Conservation (phyloP, 2,113 vertebrate species). For the Chunga burmeisteri region DNA sequence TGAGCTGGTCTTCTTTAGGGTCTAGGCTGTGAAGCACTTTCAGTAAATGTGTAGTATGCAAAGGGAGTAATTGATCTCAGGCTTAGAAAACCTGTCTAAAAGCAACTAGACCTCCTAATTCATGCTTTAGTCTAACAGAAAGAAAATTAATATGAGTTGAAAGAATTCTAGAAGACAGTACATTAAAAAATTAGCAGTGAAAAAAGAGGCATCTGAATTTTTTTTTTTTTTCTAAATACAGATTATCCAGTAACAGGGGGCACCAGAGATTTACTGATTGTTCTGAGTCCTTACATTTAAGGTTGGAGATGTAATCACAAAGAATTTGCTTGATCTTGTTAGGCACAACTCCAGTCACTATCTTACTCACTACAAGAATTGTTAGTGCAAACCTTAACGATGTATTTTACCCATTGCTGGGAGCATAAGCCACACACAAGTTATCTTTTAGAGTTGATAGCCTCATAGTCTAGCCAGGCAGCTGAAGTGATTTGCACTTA, state of each 20-base stretch:
- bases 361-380: not conserved
- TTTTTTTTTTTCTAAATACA: not conserved
- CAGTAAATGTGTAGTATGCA: constrained; percentile 13
- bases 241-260: not conserved
- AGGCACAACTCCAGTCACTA: not conserved
- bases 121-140: not conserved
- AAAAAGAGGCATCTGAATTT: not conserved
- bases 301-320: not conserved
- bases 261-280: not conserved
- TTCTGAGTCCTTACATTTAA: not conserved
- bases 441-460: not conserved
- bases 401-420: not conserved
- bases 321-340: not conserved
- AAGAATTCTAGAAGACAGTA: not conserved
- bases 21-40: constrained; percentile 37
- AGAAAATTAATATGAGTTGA: not conserved
- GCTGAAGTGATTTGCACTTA: not conserved
- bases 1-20: constrained; percentile 31
- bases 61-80: not conserved
- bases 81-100: not conserved
- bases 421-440: not conserved
- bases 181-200: not conserved
- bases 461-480: not conserved
- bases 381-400: not conserved
- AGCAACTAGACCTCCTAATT: not conserved